Conservation (phyloP, 92 coral and sea anemone genomes). For the Porites lobata region DNA sequence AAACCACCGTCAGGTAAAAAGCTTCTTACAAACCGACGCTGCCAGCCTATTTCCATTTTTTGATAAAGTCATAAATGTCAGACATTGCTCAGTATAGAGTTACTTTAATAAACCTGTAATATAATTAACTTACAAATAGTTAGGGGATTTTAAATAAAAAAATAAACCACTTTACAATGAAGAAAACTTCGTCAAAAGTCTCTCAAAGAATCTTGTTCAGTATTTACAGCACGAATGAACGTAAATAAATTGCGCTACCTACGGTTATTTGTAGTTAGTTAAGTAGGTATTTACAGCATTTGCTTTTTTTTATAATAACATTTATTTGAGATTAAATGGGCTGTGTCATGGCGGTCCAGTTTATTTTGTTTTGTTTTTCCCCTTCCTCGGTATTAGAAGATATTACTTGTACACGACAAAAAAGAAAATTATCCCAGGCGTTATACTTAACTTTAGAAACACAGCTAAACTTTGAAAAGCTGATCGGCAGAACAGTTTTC, state of each 20-base stretch:
- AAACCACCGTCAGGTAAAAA: background rate
- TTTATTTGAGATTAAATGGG: too few species aligned
- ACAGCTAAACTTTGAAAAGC: too few species aligned
- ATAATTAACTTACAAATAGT: background rate
- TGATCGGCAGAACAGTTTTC: too few species aligned
- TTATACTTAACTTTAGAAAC: too few species aligned
- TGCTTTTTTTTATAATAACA: too few species aligned
- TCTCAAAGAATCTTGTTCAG: background rate
- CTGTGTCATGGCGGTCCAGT: too few species aligned
- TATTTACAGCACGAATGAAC: background rate
- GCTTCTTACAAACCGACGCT: background rate
- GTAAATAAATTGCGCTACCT: background rate
- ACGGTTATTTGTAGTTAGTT: background rate
- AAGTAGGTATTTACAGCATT: background rate
- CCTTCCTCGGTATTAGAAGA: too few species aligned
- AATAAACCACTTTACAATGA: background rate
- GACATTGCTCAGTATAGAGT: background rate
- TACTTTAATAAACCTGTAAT: slow-evolving; percentile 3
- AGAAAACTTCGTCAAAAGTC: slow-evolving; percentile 8
- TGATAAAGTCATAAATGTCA: background rate
- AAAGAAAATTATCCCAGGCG: too few species aligned
- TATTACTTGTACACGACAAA: too few species aligned
- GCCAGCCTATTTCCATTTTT: background rate
- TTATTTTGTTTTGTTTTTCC: too few species aligned
- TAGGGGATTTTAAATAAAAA: background rate